Evolutionary conservation across 1,140 invertebrate species (phyloP), one percentile per base, ranked within the genome.

Genomic region (Atta texana): DNA sequence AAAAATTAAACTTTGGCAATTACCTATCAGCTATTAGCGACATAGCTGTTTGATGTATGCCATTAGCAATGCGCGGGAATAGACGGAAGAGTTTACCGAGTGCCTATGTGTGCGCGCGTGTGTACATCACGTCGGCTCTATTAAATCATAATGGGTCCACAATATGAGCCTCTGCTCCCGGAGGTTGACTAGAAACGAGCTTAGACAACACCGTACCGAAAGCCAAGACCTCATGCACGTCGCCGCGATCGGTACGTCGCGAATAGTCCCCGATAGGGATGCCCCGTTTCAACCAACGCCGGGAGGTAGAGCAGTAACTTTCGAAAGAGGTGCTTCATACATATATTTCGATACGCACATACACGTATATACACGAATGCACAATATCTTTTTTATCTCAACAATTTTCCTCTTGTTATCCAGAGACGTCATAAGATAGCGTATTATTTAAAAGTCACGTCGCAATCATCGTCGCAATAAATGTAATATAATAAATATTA

Each of bases 101-200:
- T 88, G 92, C 77, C 91, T 49, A 21, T 91, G 87, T 78, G 90
- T 88, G 90, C 84, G 86, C 89, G 84, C 91, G 87, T 91, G 88
- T 90, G 91, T 90, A 92, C 90, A 92, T 93, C 91, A 91, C 93
- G 91, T 92, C 92, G 88, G 76, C 88, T 92, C 93, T 93, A 94
- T 94, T 94, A 94, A 93, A 92, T 93, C 91, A 93, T 94, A 94
- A 94, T 94, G 90, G 93, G 88, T 91, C 92, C 90, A 94, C 93
- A 94, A 94, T 94, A 93, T 93, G 92, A 91, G 89, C 78, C 64
- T 89, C 87, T 88, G 76, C 89, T 88, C 82, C 81, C 89, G 87
- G 90, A 90, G 90, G 89, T 88, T 84, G 89, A 81, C 89, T 90
- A 89, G 89, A 88, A 90, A 90, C 87, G 90, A 89, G 80, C 84